phyloP scores from a whole-genome alignment of 2,797 vertebrate species.

The Anguilla pacifica region DNA sequence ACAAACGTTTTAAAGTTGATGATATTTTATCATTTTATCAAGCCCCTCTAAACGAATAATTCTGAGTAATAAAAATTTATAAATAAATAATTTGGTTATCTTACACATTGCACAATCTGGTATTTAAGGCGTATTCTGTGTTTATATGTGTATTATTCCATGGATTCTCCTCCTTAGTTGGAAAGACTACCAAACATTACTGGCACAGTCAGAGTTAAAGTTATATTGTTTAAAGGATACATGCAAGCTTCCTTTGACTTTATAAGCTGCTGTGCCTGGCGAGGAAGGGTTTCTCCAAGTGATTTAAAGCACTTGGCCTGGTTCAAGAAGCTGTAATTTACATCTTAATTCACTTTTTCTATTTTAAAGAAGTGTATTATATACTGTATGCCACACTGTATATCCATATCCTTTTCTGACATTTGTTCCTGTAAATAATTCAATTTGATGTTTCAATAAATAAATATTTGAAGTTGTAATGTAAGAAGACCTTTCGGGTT shows the following conservation, averaged over 20 bases:
- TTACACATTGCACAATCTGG: slow-evolving; percentile 54
- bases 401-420: slow-evolving; percentile 20
- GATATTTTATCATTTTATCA: not conserved
- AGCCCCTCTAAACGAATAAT: slow-evolving; percentile 56
- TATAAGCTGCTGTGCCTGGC: slow-evolving; percentile 64
- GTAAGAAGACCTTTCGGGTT: slow-evolving; percentile 42
- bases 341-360: slow-evolving; percentile 30
- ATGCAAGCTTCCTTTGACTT: slow-evolving; percentile 67
- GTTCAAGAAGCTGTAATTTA: slow-evolving; percentile 50
- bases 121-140: slow-evolving; percentile 61
- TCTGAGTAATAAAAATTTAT: slow-evolving; percentile 52
- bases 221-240: slow-evolving; percentile 65
- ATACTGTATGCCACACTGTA: slow-evolving; percentile 26
- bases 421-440: slow-evolving; percentile 43
- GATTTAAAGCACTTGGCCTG: slow-evolving; percentile 58
- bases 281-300: slow-evolving; percentile 54
- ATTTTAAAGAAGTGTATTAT: slow-evolving; percentile 32
- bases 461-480: slow-evolving; percentile 44
- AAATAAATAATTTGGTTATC: slow-evolving; percentile 71
- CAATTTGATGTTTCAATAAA: slow-evolving; percentile 46
- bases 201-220: slow-evolving; percentile 61
- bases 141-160: slow-evolving; percentile 69
- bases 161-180: slow-evolving; percentile 68
- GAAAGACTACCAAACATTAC: slow-evolving; percentile 53
- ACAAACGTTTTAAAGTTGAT: not conserved